Conservation (phyloP, 2,888 invertebrate species). For the Leptopterna dolabrata region DNA sequence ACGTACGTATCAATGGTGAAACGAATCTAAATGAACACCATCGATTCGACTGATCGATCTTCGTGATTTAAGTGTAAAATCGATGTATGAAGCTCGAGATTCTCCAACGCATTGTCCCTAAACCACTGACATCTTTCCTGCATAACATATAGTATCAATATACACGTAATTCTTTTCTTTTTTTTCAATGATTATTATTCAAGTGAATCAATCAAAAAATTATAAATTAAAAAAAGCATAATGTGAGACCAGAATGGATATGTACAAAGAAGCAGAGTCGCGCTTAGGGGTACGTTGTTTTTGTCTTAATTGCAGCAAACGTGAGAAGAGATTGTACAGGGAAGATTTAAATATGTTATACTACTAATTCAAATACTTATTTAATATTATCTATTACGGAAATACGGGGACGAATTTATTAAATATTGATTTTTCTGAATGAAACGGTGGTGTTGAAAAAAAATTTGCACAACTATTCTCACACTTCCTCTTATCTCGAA, state of each 20-base stretch:
- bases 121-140: background rate
- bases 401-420: too few relatives aligned
- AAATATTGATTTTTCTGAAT: too few relatives aligned
- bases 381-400: too few relatives aligned
- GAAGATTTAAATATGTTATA: too few relatives aligned
- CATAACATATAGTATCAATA: background rate
- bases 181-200: background rate
- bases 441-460: too few relatives aligned
- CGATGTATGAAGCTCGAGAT: background rate
- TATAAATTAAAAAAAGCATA: conserved; percentile 9
- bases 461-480: background rate
- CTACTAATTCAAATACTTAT: background rate
- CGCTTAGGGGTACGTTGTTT: background rate
- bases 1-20: too few relatives aligned
- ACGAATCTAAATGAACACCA: too few relatives aligned
- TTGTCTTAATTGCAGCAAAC: background rate
- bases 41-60: background rate
- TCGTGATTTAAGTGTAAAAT: too few relatives aligned
- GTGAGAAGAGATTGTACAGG: background rate
- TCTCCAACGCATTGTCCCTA: background rate
- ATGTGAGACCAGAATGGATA: conserved; percentile 41
- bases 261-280: conserved; percentile 18
- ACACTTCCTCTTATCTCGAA: background rate
- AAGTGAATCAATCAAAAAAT: background rate
- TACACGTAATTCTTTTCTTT: background rate